Conservation (phyloP, 2,888 invertebrate genomes). For the Sinhomidia bicolor region DNA sequence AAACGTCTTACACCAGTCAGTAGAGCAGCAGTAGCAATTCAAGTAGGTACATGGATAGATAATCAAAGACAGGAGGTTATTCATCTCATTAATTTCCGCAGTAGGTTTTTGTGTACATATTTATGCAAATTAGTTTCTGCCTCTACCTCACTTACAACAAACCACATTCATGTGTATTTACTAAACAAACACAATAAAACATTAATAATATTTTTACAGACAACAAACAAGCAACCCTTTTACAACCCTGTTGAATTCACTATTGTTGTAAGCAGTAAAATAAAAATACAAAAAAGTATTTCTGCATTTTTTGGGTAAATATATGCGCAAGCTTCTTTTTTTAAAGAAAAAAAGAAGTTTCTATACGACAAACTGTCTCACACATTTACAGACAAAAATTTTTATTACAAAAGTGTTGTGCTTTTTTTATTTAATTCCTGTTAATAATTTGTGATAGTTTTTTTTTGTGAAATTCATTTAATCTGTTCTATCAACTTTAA, state of each 20-base stretch:
- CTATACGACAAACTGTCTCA: too few relatives aligned
- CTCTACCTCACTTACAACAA: slow-evolving; percentile 1
- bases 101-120: slow-evolving; percentile 19
- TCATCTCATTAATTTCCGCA: slow-evolving; percentile 70
- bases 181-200: not conserved
- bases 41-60: not conserved
- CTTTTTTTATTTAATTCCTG: slow-evolving; percentile 21
- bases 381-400: not conserved
- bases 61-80: slow-evolving; percentile 62
- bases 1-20: not conserved
- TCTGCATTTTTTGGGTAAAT: slow-evolving; percentile 3
- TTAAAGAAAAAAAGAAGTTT: not conserved
- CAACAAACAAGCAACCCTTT: slow-evolving; percentile 31
- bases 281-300: not conserved
- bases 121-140: slow-evolving; percentile 57
- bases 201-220: not conserved
- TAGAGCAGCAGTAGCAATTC: not conserved
- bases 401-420: not conserved
- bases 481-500: slow-evolving; percentile 12
- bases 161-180: not conserved
- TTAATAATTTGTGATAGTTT: slow-evolving; percentile 13
- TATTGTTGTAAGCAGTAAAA: not conserved
- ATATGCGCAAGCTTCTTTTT: not conserved
- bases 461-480: slow-evolving; percentile 43
- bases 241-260: not conserved